These are phyloP conservation scores for Corythoichthys haematopterus DNA, from an alignment of 2,113 vertebrate genomes.

Conservation along the genomic window DNA sequence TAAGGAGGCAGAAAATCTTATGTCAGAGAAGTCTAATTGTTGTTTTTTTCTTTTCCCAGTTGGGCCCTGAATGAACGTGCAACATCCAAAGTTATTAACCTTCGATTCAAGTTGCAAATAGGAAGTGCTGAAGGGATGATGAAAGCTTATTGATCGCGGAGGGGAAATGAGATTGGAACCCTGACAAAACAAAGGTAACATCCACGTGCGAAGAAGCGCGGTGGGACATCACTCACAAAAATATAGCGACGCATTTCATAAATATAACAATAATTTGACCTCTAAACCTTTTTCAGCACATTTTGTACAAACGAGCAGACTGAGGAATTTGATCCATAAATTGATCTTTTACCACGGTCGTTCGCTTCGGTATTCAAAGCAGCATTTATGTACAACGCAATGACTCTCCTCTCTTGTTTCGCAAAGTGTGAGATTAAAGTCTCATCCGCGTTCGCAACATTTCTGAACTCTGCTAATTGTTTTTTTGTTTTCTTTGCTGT, in stretches of 20 bases:
- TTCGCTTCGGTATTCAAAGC: conserved; percentile 8
- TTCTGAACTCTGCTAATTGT: conserved; percentile 12
- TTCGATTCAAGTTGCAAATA: conserved; percentile 40
- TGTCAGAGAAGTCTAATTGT: conserved; percentile 12
- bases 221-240: not conserved
- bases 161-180: conserved; percentile 15
- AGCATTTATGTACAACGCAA: not conserved
- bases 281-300: not conserved
- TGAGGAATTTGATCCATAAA: not conserved
- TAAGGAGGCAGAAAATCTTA: not conserved
- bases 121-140: conserved; percentile 12
- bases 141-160: conserved; percentile 26
- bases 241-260: not conserved
- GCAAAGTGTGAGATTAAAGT: conserved; percentile 24
- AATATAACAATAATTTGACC: not conserved
- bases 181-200: not conserved
- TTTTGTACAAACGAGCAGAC: not conserved
- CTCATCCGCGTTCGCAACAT: not conserved
- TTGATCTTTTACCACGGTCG: not conserved
- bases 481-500: not conserved
- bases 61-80: conserved; percentile 10
- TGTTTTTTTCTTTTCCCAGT: not conserved
- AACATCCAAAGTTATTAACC: conserved; percentile 45
- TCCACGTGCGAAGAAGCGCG: not conserved
- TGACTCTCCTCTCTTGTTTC: conserved; percentile 26